Conservation (phyloP, 2,797 vertebrate species). For the Zonotrichia albicollis region DNA sequence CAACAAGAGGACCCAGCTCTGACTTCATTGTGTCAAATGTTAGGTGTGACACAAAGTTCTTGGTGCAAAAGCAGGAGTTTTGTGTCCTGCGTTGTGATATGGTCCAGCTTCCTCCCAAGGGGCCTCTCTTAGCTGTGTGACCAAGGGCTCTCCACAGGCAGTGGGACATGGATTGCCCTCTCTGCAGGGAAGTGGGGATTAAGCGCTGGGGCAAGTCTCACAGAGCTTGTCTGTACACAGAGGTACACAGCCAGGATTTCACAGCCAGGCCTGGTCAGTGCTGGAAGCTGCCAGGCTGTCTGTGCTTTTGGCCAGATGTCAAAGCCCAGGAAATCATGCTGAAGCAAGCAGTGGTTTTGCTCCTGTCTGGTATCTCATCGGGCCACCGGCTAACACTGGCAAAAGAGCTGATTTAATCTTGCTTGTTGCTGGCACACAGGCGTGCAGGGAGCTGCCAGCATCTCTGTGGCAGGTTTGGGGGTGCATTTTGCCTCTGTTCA, state of each 20-base stretch:
- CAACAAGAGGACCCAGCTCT: background rate
- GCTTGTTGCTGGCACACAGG: fast-evolving
- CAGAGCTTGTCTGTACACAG: background rate
- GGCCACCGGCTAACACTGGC: background rate
- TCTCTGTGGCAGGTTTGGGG: background rate
- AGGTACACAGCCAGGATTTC: background rate
- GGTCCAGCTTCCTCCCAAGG: background rate
- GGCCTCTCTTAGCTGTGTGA: fast-evolving
- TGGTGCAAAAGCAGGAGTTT: background rate
- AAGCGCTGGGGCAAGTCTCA: background rate
- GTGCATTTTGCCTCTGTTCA: background rate
- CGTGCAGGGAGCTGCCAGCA: fast-evolving
- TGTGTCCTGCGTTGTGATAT: background rate
- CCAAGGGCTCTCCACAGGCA: background rate
- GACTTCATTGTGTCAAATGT: background rate
- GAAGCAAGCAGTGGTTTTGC: conserved; percentile 10
- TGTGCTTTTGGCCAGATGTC: background rate
- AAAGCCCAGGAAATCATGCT: conserved; percentile 5
- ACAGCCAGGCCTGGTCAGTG: background rate
- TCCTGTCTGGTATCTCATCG: background rate
- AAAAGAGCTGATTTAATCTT: background rate
- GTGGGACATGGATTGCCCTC: background rate
- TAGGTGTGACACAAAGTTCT: background rate
- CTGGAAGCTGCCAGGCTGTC: background rate
- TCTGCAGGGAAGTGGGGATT: background rate